A percentile compares a stretch with the other conserved stretches of the same genome.
These are phyloP conservation scores for Tribolium castaneum DNA, from an alignment of 1,140 invertebrate genomes.

Conservation along the genomic window DNA sequence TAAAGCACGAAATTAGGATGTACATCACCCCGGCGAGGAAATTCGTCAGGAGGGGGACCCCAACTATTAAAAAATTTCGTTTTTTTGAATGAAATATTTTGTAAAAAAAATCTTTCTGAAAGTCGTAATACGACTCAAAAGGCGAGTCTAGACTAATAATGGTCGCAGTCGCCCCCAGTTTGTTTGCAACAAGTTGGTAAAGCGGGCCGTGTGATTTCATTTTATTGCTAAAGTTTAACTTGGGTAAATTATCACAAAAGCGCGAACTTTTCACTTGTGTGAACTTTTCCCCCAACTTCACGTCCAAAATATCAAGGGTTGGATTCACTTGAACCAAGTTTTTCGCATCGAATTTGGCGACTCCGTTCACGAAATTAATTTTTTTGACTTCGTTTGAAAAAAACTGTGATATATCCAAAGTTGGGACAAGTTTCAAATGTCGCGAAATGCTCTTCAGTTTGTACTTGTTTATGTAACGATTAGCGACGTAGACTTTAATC, in stretches of 20 bases:
- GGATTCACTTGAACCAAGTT: conserved; percentile 32
- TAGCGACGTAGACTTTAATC: conserved; percentile 51
- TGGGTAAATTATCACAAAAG: conserved; percentile 40
- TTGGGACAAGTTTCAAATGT: conserved; percentile 42
- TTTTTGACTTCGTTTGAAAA: conserved; percentile 9
- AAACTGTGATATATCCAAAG: conserved; percentile 28
- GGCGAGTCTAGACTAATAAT: conserved; percentile 50
- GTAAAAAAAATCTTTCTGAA: conserved; percentile 51
- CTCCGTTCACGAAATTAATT: neutral
- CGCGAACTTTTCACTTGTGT: conserved; percentile 45
- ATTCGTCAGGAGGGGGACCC: conserved; percentile 57
- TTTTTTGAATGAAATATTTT: conserved; percentile 43
- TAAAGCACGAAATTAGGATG: conserved; percentile 49
- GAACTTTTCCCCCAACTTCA: conserved; percentile 46
- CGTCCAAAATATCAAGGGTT: conserved; percentile 15
- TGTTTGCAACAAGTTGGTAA: conserved; percentile 44
- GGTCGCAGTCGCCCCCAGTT: conserved; percentile 30
- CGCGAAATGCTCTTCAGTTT: conserved; percentile 47
- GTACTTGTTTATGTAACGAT: conserved; percentile 52
- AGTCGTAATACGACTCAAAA: conserved; percentile 43
- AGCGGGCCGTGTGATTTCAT: neutral
- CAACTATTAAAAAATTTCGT: conserved; percentile 52
- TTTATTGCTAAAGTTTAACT: conserved; percentile 32
- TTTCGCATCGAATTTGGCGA: conserved; percentile 9
- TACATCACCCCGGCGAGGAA: conserved; percentile 56